These are phyloP conservation scores for Lydus trimaculatus DNA, from an alignment of 2,888 invertebrate genomes.

Conservation along the genomic window DNA sequence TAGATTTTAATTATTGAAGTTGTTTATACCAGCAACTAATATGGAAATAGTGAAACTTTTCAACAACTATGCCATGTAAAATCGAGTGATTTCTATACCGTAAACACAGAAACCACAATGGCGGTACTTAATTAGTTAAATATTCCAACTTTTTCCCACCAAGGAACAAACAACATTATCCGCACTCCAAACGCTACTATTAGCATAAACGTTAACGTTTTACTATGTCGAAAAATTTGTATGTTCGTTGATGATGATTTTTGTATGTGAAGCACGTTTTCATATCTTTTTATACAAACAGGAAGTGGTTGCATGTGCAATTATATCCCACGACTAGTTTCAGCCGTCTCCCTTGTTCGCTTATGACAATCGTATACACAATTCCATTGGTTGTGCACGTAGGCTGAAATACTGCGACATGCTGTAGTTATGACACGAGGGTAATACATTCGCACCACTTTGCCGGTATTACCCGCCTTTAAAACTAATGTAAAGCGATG, in stretches of 20 bases:
- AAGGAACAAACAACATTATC: neutral
- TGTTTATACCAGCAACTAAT: neutral
- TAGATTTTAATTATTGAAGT: neutral
- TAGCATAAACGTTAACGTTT: neutral
- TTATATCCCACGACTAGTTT: constrained; percentile 17
- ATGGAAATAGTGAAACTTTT: neutral
- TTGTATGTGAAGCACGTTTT: neutral
- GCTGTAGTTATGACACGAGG: constrained; percentile 43
- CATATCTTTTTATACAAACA: constrained; percentile 3
- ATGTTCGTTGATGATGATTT: neutral
- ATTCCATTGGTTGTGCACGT: constrained; percentile 30
- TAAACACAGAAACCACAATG: neutral
- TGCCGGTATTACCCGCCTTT: constrained; percentile 38
- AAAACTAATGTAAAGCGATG: constrained; percentile 50
- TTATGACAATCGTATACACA: neutral
- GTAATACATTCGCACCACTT: constrained; percentile 44
- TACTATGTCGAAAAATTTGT: neutral
- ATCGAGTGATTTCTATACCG: neutral
- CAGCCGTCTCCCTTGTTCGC: neutral
- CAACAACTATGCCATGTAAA: neutral
- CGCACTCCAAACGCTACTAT: neutral
- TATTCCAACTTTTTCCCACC: no score
- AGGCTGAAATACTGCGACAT: constrained; percentile 44
- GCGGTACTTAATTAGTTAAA: neutral
- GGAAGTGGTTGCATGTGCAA: constrained; percentile 23